Evolutionary conservation across 1,140 invertebrate species (phyloP), one percentile per base, ranked within the genome.

Genomic region (honey bee (Apis mellifera)): DNA sequence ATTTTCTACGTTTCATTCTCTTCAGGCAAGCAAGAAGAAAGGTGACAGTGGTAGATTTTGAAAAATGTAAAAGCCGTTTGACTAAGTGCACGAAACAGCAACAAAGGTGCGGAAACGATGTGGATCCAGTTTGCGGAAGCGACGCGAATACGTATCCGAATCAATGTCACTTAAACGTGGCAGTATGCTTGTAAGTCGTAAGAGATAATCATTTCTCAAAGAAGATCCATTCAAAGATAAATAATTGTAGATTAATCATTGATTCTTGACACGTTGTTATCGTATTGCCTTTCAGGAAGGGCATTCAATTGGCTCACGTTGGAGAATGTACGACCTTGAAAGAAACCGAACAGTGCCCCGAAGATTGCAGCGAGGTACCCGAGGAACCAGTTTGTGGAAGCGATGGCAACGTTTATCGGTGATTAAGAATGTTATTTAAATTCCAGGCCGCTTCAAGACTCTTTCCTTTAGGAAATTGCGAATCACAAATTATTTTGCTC

Each of bases 401-500:
- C 59, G 97, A 99, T 92, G 97, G 98, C 86, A 98, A 98, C 90
- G 97, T 98, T 83, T 99, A 99, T 93, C 96, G 95, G 96, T 98
- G 86, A 89, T 89, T 89, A 89, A 82, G 52, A 84, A 59, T 9
- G 84, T 86, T 88, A 88, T 89, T 89, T 81, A 71, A 62, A 89
- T 88, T 84, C 84, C 84, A 68, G 64, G 64, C 82, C 50, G 57
- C 62, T 64, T 42, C 5, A 71, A 79, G 42, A 60, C 71, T 83
- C 0, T 42, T 42, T 42, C 0, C 32, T 86, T 86, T 83, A 78
- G 74, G 57, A 48, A 65, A 71, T 50, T 19, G 57, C 77, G 76
- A 48, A 79, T 26, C 65, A 59, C 76, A 48, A 65, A 59, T 15
- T 54, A 21, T 48, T 60, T 42, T 32, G 23, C 15, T 65, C n/a